phyloP scores from a whole-genome alignment of 30 jellyfish, hydroid and myxozoan species.

The Cassiopea andromeda region DNA sequence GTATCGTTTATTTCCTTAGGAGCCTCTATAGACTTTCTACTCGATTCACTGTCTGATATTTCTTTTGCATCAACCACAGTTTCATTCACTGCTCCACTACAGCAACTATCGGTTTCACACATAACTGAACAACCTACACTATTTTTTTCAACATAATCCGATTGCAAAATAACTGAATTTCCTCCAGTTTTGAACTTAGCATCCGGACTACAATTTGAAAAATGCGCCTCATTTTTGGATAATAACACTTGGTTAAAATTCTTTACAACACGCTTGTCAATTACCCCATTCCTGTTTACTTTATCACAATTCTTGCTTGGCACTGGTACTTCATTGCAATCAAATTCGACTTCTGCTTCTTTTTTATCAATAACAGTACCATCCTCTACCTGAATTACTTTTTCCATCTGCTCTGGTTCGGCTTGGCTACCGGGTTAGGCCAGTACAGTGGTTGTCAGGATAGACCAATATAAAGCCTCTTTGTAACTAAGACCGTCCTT shows the following conservation, averaged over 20 bases:
- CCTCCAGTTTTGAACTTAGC: background rate
- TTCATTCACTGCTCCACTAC: background rate
- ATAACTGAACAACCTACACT: background rate
- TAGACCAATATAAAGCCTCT: background rate
- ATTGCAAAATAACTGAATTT: background rate
- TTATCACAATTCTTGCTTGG: background rate
- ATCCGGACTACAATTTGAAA: background rate
- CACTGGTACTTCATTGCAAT: background rate
- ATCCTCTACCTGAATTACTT: background rate
- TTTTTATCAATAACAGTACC: background rate
- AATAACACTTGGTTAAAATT: background rate
- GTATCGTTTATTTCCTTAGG: background rate
- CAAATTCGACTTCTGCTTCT: background rate
- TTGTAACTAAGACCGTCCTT: background rate
- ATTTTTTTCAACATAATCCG: background rate
- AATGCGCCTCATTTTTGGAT: background rate
- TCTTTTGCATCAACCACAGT: background rate
- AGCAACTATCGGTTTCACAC: background rate
- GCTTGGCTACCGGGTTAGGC: conserved; percentile 16
- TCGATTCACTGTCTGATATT: background rate
- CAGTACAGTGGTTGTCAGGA: background rate
- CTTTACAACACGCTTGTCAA: conserved; percentile 1
- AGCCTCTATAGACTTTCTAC: background rate
- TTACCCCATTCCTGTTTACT: background rate
- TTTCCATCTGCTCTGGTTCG: background rate